Evolutionary conservation across 2,888 invertebrate genomes (phyloP).

Genomic region (Cheiracanthium punctorium): DNA sequence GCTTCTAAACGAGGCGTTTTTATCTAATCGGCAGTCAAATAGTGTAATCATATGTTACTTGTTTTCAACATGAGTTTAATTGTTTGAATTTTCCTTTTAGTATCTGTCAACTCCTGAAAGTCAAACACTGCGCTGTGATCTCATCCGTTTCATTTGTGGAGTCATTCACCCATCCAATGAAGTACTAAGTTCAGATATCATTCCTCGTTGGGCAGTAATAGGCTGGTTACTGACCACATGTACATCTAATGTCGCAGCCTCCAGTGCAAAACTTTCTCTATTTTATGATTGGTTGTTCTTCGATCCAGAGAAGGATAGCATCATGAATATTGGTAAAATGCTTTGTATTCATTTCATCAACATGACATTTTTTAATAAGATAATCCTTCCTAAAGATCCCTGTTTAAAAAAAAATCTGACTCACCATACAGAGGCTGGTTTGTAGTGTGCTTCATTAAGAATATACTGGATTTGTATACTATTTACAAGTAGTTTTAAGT

Average conservation of each 20-base stretch:
- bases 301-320: conserved; percentile 92
- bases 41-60: no score
- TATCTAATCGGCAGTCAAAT: no score
- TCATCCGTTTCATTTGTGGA: conserved; percentile 94
- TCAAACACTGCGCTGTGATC: conserved; percentile 91
- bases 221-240: conserved; percentile 94
- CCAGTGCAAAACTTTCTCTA: conserved; percentile 91
- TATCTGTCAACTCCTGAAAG: conserved; percentile 94
- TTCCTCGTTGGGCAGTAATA: conserved; percentile 95
- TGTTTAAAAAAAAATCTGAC: no score
- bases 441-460: no score
- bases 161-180: conserved; percentile 96
- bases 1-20: no score
- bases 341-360: neutral
- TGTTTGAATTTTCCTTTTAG: conserved; percentile 79
- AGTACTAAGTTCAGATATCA: conserved; percentile 93
- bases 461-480: no score
- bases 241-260: conserved; percentile 90
- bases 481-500: no score
- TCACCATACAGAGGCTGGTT: no score
- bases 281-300: conserved; percentile 97
- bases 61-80: no score
- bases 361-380: no score
- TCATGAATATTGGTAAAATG: conserved; percentile 88
- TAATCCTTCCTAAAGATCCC: no score